Evolutionary conservation across 1,140 invertebrate species (phyloP), one percentile per base, ranked within the genome.

Genomic region (Heliconius nattereri): DNA sequence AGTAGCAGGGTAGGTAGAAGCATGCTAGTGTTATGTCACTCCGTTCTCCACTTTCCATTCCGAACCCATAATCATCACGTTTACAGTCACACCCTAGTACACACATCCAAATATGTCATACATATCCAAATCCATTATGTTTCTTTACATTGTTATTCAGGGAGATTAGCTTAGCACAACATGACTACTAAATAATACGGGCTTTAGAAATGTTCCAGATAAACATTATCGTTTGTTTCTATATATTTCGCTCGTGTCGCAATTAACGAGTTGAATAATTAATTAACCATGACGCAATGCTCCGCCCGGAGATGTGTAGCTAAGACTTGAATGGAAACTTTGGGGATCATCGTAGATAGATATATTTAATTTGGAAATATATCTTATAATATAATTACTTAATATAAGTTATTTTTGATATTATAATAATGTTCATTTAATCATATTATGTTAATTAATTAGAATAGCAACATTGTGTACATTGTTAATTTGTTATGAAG

Each of bases 251-350:
- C 75, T 76, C 75, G 66, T 71, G 75, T 40, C 74, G 74, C 66
- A 76, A 71, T 76, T 76, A 76, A 76, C 75, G 75, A 76, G 75
- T 23, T 37, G 40, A 76, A 76, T 76, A 76, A 76, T 76, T 76
- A 76, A 76, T 76, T 76, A 71, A 66, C n/a, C 66, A 26, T 71
- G 60, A 76, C 75, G 45, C 75, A 60, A 76, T 26, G 75, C 35
- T 71, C 70, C 75, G 75, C 66, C 66, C 13, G 20, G 37, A 76
- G 75, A 76, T 71, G 66, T 40, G 74, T 76, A 66, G 52, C 52
- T 37, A 66, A 76, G 54, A 57, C 54, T 57, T 57, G 54, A 57
- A 57, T 57, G n/a, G 54, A 57, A 57, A 57, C 20, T 23, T 57
- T 23, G 54, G 52, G n/a, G 54, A 57, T 23, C 54, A 35, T 35